Conservation (phyloP, 2,113 vertebrate genomes). For the Malurus alboscapulatus region DNA sequence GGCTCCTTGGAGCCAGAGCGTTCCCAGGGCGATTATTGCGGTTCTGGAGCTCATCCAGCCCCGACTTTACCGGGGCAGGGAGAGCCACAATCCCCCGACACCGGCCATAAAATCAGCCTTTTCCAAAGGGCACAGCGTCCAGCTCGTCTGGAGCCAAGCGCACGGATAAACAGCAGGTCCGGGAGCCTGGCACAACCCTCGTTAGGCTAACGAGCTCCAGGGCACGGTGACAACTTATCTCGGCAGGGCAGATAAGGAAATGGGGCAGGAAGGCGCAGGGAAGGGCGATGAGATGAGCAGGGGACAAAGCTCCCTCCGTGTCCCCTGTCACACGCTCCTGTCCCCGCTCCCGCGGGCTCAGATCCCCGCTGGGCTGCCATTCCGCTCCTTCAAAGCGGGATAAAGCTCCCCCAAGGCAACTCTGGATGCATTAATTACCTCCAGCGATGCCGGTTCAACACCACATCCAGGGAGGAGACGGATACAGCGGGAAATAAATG, state of each 20-base stretch:
- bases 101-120: not conserved
- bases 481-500: not conserved
- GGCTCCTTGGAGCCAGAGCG: not conserved
- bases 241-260: not conserved
- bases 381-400: not conserved
- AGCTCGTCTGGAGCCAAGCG: not conserved
- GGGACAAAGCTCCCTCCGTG: not conserved
- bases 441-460: not conserved
- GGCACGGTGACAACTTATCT: not conserved
- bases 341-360: not conserved
- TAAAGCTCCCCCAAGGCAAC: not conserved
- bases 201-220: not conserved
- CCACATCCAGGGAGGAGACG: not conserved
- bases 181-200: not conserved
- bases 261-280: not conserved
- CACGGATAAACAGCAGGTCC: not conserved
- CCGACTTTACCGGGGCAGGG: not conserved
- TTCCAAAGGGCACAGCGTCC: not conserved
- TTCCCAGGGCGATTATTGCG: not conserved
- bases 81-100: not conserved
- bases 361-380: fast-evolving
- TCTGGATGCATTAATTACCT: fast-evolving
- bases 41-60: not conserved
- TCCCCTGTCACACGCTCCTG: not conserved
- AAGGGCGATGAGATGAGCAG: not conserved